Conservation (phyloP, 1,140 invertebrate species). For the Cepaea nemoralis region DNA sequence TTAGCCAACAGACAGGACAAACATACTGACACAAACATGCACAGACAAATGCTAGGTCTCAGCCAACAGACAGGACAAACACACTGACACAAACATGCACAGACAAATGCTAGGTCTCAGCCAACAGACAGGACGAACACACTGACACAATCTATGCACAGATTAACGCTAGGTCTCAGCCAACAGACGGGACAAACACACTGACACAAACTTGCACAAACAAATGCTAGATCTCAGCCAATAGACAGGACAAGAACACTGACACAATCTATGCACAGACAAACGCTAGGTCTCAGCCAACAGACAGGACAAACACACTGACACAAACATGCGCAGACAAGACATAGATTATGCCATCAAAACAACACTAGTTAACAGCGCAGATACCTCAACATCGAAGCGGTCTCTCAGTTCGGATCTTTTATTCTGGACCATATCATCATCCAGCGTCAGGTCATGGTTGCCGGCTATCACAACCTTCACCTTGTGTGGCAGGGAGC, state of each 20-base stretch:
- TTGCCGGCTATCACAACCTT: slow-evolving; percentile 92
- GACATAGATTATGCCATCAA: background rate
- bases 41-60: too few relatives aligned
- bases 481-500: slow-evolving; percentile 82
- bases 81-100: too few relatives aligned
- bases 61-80: too few relatives aligned
- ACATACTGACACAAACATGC: too few relatives aligned
- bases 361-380: background rate
- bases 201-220: too few relatives aligned
- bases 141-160: too few relatives aligned
- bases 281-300: background rate
- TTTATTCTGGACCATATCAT: slow-evolving; percentile 41
- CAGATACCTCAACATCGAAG: background rate
- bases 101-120: too few relatives aligned
- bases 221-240: too few relatives aligned
- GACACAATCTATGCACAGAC: background rate
- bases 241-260: background rate
- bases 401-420: slow-evolving; percentile 25
- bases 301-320: background rate
- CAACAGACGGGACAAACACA: too few relatives aligned
- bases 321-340: background rate
- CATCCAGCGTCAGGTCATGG: slow-evolving; percentile 88
- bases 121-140: too few relatives aligned
- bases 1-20: too few relatives aligned
- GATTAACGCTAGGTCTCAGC: too few relatives aligned